These are phyloP conservation scores for Apocheima hispidaria DNA, from an alignment of 2,888 invertebrate species.

Conservation along the genomic window DNA sequence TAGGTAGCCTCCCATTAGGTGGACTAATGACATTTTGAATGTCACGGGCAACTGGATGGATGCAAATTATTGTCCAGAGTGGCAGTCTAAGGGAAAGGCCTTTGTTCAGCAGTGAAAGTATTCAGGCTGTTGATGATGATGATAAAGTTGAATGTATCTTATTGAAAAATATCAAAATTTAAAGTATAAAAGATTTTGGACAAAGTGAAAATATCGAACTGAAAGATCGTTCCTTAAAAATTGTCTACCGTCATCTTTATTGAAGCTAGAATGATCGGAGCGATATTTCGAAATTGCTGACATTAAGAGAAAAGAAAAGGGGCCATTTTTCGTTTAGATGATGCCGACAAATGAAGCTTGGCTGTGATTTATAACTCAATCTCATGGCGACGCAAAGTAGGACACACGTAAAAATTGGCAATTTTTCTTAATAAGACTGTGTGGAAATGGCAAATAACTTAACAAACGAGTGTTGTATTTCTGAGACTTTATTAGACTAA, in stretches of 20 bases:
- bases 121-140: no score
- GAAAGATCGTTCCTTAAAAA: constrained; percentile 40
- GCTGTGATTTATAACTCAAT: constrained; percentile 80
- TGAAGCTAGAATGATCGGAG: constrained; percentile 46
- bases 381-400: constrained; percentile 74
- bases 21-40: no score
- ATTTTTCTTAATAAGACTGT: constrained; percentile 80
- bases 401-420: constrained; percentile 84
- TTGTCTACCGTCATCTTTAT: constrained; percentile 39
- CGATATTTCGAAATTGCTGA: constrained; percentile 52
- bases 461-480: constrained; percentile 24
- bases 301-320: constrained; percentile 59
- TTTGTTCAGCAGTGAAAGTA: no score
- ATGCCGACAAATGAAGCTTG: constrained; percentile 76
- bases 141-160: no score
- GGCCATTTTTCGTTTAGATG: constrained; percentile 70
- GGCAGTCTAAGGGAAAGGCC: no score
- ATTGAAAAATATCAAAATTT: no score
- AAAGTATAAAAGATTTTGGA: constrained; percentile 8
- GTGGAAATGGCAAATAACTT: constrained; percentile 61
- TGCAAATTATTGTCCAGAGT: no score
- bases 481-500: neutral
- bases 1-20: no score
- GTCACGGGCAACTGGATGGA: no score
- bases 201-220: constrained; percentile 31